Percentiles rank a stretch among this genome's conserved stretches.
These are phyloP conservation scores for Distichodus sexfasciatus DNA, from an alignment of 2,797 vertebrate species.

Conservation along the genomic window DNA sequence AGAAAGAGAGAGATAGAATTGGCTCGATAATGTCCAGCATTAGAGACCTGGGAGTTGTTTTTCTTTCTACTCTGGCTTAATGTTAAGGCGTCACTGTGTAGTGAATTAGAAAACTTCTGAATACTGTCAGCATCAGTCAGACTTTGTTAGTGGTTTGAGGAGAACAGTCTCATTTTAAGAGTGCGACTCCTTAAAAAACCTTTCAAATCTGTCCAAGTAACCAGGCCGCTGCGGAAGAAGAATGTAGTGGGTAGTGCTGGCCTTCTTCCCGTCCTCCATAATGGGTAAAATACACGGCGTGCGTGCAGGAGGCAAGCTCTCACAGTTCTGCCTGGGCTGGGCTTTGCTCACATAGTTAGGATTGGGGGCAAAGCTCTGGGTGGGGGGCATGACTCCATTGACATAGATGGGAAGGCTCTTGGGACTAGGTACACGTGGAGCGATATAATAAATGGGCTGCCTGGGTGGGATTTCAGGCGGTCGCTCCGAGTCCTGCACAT, in stretches of 20 bases:
- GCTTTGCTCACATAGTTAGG: slow-evolving; percentile 95
- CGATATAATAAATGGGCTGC: slow-evolving; percentile 81
- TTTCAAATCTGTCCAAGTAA: slow-evolving; percentile 80
- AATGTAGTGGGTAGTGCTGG: slow-evolving; percentile 94
- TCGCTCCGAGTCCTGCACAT: slow-evolving; percentile 78
- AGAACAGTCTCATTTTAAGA: slow-evolving; percentile 68
- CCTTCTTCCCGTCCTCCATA: slow-evolving; percentile 90
- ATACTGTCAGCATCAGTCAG: slow-evolving; percentile 41
- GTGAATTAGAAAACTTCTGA: slow-evolving; percentile 16
- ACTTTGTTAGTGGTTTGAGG: slow-evolving; percentile 32
- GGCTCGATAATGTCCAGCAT: slow-evolving; percentile 38
- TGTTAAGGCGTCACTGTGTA: slow-evolving; percentile 19
- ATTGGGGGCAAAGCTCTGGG: slow-evolving; percentile 96
- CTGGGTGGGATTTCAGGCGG: slow-evolving; percentile 92
- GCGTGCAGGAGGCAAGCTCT: slow-evolving; percentile 66
- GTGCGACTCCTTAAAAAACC: slow-evolving; percentile 81
- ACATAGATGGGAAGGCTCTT: slow-evolving; percentile 93
- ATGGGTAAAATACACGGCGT: slow-evolving; percentile 91
- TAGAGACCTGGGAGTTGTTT: slow-evolving; percentile 33
- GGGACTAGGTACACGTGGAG: slow-evolving; percentile 87
- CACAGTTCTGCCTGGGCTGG: slow-evolving; percentile 82
- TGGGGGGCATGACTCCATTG: slow-evolving; percentile 96
- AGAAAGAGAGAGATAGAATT: background rate
- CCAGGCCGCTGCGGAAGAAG: slow-evolving; percentile 85
- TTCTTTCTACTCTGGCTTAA: slow-evolving; percentile 11